Evolutionary conservation across 2,888 invertebrate genomes (phyloP).

Genomic region (Polia nebulosa): DNA sequence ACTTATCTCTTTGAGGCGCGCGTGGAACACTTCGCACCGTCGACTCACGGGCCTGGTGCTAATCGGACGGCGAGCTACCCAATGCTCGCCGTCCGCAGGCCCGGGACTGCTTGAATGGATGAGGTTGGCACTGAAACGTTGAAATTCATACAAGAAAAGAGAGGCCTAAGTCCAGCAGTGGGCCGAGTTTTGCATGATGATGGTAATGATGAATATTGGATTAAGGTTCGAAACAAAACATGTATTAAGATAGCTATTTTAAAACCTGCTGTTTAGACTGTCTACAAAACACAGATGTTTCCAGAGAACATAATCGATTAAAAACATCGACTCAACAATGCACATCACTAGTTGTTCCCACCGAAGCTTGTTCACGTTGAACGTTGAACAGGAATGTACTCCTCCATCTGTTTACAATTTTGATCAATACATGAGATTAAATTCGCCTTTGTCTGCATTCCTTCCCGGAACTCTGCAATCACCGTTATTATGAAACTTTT

Average conservation of each 20-base stretch:
- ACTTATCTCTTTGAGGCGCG: too few species aligned
- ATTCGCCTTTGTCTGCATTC: constrained; percentile 60
- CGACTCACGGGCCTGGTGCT: too few species aligned
- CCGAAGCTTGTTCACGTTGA: constrained; percentile 45
- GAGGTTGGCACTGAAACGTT: too few species aligned
- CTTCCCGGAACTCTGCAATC: constrained; percentile 47
- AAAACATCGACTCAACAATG: constrained; percentile 33
- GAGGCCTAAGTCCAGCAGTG: too few species aligned
- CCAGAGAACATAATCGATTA: constrained; percentile 13
- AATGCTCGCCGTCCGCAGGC: too few species aligned
- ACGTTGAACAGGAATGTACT: constrained; percentile 62
- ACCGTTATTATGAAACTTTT: constrained; percentile 54
- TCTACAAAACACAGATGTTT: neutral
- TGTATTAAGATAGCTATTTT: neutral
- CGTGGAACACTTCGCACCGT: too few species aligned
- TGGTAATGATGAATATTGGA: neutral
- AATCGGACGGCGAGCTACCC: too few species aligned
- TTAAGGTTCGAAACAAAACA: neutral
- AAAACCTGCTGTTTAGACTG: too few species aligned
- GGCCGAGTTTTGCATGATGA: neutral
- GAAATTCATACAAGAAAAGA: neutral
- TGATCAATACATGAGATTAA: constrained; percentile 68
- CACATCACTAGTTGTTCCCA: constrained; percentile 53
- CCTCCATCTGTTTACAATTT: constrained; percentile 69
- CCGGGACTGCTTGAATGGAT: neutral